Evolutionary conservation across 2,888 invertebrate genomes (phyloP).

Genomic region (Yponomeuta malinellus): DNA sequence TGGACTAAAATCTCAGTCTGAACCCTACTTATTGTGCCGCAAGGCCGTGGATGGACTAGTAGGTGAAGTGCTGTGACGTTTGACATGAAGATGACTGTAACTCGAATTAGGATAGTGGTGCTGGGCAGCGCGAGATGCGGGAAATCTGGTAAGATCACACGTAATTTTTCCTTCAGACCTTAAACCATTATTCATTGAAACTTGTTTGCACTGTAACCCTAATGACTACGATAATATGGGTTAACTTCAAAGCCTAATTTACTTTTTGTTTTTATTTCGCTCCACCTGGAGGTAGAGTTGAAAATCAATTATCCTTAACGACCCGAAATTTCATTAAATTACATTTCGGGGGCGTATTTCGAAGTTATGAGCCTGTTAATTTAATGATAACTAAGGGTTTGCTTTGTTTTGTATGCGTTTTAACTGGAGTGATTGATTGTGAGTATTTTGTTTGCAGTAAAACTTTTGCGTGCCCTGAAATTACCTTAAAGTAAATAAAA

Average conservation of each 20-base stretch:
- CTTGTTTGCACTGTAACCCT: background rate
- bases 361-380: constrained; percentile 48
- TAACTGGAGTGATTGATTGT: background rate
- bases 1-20: background rate
- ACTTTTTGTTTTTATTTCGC: background rate
- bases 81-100: constrained; percentile 83
- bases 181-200: background rate
- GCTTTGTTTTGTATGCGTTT: background rate
- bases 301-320: constrained; percentile 65
- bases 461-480: background rate
- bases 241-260: constrained; percentile 6
- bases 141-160: constrained; percentile 80
- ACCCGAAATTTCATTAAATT: constrained; percentile 46
- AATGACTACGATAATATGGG: constrained; percentile 3
- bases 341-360: constrained; percentile 45
- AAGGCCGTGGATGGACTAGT: background rate
- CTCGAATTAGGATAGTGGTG: constrained; percentile 86
- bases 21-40: background rate
- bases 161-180: constrained; percentile 23
- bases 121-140: constrained; percentile 84
- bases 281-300: background rate
- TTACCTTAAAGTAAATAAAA: background rate
- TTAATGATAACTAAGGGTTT: constrained; percentile 41
- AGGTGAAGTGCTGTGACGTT: constrained; percentile 33
- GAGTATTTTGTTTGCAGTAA: background rate